These are phyloP conservation scores for Habroteleia sp. DNA, from an alignment of 2,888 invertebrate genomes.

Conservation along the genomic window DNA sequence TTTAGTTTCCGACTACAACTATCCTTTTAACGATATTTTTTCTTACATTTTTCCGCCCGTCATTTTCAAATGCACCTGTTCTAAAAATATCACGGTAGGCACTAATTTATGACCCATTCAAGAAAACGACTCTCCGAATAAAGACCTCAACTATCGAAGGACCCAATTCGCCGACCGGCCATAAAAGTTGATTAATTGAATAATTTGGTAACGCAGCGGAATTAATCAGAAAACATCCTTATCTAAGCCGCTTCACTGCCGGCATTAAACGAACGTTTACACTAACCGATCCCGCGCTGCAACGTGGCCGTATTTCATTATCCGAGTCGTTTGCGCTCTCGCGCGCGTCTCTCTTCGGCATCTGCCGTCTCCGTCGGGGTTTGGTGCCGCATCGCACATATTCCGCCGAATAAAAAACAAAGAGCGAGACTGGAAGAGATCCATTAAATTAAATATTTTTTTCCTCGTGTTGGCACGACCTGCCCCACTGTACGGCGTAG, in stretches of 20 bases:
- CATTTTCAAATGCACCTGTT: too few species aligned
- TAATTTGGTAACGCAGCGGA: conserved; percentile 40
- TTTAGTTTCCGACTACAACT: too few species aligned
- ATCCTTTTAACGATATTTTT: too few species aligned
- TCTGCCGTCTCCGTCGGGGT: conserved; percentile 16
- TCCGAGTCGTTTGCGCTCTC: conserved; percentile 23
- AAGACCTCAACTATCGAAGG: too few species aligned
- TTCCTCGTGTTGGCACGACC: conserved; percentile 72
- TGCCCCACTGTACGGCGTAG: conserved; percentile 75
- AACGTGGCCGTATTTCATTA: conserved; percentile 44
- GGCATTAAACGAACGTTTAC: conserved; percentile 25
- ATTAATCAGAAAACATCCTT: conserved; percentile 46
- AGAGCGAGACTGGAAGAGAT: conserved; percentile 31
- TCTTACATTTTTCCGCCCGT: too few species aligned
- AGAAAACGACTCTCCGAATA: too few species aligned
- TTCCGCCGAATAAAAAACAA: conserved; percentile 29
- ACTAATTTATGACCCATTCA: too few species aligned
- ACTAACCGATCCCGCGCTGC: conserved; percentile 25
- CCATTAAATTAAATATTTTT: conserved; percentile 68
- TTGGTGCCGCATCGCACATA: conserved; percentile 2
- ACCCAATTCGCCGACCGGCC: too few species aligned
- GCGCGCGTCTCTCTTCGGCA: conserved; percentile 37
- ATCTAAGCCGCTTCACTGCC: conserved; percentile 6
- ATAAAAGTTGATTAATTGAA: conserved; percentile 34
- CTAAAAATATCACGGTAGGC: too few species aligned